These are phyloP conservation scores for Parasteatoda lunata DNA, from an alignment of 2,888 invertebrate genomes.

Conservation along the genomic window DNA sequence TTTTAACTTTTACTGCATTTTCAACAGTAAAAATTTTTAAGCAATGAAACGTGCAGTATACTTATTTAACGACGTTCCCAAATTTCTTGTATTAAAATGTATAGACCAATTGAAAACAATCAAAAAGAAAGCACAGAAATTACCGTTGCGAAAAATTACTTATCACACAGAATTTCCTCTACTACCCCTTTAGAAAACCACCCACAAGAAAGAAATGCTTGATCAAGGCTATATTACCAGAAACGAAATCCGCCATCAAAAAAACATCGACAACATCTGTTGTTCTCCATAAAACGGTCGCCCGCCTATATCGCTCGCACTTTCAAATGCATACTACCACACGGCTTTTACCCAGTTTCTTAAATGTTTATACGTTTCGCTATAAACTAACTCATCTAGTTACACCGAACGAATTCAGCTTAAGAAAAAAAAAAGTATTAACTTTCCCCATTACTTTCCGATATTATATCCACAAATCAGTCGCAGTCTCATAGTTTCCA, in stretches of 20 bases:
- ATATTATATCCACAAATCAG: slow-evolving; percentile 37
- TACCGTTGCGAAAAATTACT: too few species aligned
- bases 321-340: slow-evolving; percentile 40
- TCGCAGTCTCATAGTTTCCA: slow-evolving; percentile 4
- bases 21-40: too few species aligned
- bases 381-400: slow-evolving; percentile 46
- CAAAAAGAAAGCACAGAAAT: too few species aligned
- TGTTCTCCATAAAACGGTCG: slow-evolving; percentile 34
- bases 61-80: too few species aligned
- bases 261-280: slow-evolving; percentile 54
- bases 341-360: slow-evolving; percentile 22
- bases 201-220: slow-evolving; percentile 7
- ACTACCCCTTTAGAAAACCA: too few species aligned
- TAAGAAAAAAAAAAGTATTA: slow-evolving; percentile 9
- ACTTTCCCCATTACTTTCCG: slow-evolving; percentile 45
- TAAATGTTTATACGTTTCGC: slow-evolving; percentile 41
- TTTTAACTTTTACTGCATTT: too few species aligned
- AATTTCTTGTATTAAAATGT: too few species aligned
- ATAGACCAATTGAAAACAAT: too few species aligned
- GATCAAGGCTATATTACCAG: slow-evolving; percentile 34
- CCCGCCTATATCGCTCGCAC: slow-evolving; percentile 24
- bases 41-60: too few species aligned
- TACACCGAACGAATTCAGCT: slow-evolving; percentile 6
- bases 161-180: too few species aligned
- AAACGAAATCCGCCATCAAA: slow-evolving; percentile 23